Evolutionary conservation across 2,113 vertebrate genomes (phyloP), one percentile per base, ranked within the genome.

Genomic region (Manacus vitellinus): DNA sequence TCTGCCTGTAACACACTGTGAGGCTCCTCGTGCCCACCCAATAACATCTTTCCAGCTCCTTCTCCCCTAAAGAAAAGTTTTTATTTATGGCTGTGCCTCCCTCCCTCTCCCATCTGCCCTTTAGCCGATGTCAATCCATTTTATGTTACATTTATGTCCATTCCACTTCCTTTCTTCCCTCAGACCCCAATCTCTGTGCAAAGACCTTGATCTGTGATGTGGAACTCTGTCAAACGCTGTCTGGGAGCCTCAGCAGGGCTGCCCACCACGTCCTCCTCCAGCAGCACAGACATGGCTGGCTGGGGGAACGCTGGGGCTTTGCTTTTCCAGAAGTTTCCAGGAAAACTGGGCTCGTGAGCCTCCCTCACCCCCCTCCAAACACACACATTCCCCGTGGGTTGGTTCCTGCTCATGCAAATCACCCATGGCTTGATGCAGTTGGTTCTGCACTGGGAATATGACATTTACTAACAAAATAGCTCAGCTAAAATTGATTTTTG

Each of bases 151-250:
- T 97, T 98, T 97, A 95, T 96, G 97, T 97, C 97, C 89, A 95
- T 97, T 96, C 94, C 79, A 17, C 96, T 97, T 96, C 95, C 95
- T 93, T 86, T 54, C 91, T 97, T 79, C 94, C 59, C 87, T 85
- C 73, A 98, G 98, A 98, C 98, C 97, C 92, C 98, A 98, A 95
- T 98, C 96, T 98, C 77, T 86, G 92, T 81, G 39, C 96, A 37
- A 95, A 96, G 98, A 98, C 98, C 98, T 98, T 97, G 62, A 73
- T 97, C 97, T 96, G 31, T 97, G 97, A 95, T 97, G 97, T 98
- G 98, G 97, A 98, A 97, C 98, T 94, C 49, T 92, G 95, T 94
- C 96, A 97, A 92, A 97, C 37, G 70, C 88, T 96, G 90, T 59
- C 94, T 96, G 97, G 94, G 97, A 96, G 96, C 39, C 76, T 74